A percentile compares a stretch with the other conserved stretches of the same genome.
Conservation (phyloP, 2,797 vertebrate species). For the Platalea minor region DNA sequence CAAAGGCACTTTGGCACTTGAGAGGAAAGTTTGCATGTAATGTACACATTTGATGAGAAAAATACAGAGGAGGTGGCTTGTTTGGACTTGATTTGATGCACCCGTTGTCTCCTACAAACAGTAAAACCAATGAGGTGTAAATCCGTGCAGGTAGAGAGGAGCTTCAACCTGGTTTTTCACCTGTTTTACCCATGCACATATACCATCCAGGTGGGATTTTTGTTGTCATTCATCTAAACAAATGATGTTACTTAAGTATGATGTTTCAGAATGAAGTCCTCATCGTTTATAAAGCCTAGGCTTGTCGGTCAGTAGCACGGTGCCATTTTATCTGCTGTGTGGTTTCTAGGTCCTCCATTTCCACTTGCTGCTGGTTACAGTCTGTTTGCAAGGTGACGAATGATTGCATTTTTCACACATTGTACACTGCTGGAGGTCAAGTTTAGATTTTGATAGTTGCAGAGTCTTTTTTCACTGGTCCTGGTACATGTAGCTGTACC, state of each 20-base stretch:
- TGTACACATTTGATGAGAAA: slow-evolving; percentile 25
- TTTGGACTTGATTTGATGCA: background rate
- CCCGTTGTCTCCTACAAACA: background rate
- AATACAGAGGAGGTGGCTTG: background rate
- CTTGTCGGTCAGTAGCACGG: background rate
- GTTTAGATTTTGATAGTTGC: background rate
- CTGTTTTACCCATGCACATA: background rate
- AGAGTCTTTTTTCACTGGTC: background rate
- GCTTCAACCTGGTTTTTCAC: background rate
- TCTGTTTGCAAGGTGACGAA: background rate
- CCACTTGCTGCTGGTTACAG: background rate
- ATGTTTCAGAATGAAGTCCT: background rate
- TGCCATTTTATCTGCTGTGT: background rate
- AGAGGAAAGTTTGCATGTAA: slow-evolving; percentile 42
- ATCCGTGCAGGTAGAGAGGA: background rate
- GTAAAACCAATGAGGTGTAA: background rate
- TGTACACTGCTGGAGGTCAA: background rate
- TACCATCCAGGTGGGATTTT: background rate
- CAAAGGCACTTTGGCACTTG: slow-evolving; percentile 49
- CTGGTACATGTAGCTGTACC: background rate
- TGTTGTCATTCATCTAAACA: background rate
- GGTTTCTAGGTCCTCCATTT: background rate
- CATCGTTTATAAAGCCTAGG: background rate
- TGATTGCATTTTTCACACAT: background rate
- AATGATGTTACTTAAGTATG: background rate